phyloP scores from a whole-genome alignment of 2,797 vertebrate species.

The Chloroceryle inda region DNA sequence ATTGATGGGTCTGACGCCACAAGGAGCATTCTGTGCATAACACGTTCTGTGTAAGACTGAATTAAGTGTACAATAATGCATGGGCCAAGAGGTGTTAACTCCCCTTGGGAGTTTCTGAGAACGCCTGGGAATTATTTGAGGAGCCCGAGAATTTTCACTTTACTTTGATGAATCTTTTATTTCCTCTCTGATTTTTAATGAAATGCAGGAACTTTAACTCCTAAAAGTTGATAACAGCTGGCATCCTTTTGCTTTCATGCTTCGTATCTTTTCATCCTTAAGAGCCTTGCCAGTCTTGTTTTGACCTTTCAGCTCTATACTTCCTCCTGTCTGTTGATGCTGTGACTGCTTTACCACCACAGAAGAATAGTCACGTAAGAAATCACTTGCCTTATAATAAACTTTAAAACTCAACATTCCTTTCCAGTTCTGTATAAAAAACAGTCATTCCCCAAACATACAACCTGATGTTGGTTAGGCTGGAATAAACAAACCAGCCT shows the following conservation, averaged over 20 bases:
- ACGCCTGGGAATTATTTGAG: slow-evolving; percentile 18
- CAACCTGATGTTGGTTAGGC: background rate
- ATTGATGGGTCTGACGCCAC: background rate
- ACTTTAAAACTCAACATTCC: slow-evolving; percentile 13
- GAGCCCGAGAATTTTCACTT: slow-evolving; percentile 29
- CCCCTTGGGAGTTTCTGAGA: background rate
- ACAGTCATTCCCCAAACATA: background rate
- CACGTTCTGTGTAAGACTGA: background rate
- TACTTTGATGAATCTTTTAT: slow-evolving; percentile 44
- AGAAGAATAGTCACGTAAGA: background rate
- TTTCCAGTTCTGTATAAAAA: background rate
- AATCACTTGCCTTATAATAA: background rate
- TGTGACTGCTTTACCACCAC: slow-evolving; percentile 8
- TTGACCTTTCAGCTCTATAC: slow-evolving; percentile 36
- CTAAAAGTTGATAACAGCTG: slow-evolving; percentile 58
- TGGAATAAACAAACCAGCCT: slow-evolving; percentile 32
- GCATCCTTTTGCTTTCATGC: slow-evolving; percentile 59
- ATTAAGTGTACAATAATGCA: background rate
- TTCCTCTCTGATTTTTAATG: slow-evolving; percentile 29
- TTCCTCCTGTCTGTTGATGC: slow-evolving; percentile 40
- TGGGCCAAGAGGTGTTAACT: background rate
- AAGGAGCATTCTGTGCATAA: background rate
- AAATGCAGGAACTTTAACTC: slow-evolving; percentile 55
- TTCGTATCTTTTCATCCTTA: slow-evolving; percentile 48
- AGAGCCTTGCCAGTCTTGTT: slow-evolving; percentile 53